Evolutionary conservation across 1,140 invertebrate genomes (phyloP), one percentile per base, ranked within the genome.

Genomic region (Dysdera silvatica): DNA sequence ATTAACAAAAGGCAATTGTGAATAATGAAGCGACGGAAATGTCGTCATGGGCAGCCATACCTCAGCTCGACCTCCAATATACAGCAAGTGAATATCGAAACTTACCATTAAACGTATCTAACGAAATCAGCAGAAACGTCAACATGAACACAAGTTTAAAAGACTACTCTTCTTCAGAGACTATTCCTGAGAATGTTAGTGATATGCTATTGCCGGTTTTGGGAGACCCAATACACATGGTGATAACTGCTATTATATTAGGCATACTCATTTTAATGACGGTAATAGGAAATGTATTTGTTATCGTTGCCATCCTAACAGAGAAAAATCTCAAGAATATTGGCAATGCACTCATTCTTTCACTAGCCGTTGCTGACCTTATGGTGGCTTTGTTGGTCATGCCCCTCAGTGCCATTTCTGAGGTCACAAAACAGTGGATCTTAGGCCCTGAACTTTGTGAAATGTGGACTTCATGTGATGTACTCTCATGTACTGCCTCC

Each of bases 381-480:
- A 79, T 91, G 69, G 89, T 92, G 18, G 88, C 88, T 3, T 85
- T 87, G 71, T 79, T 91, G 20, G 89, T 92, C 32, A 91, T 91
- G 85, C 89, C 89, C 5, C 76, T 92, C 54, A 87, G 87, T 69
- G 89, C 88, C 40, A 85, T 91, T 70, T 88, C 87, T 70, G 87
- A 86, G 72, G 82, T 88, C 53, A 81, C 79, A 66, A 76, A 82
- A 73, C 82, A 86, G 71, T 94, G 90, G 91, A 85, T 83, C 58
- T 78, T 95, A 41, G 91, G 91, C 26, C 85, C 87, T 0, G 84
- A 87, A 72, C 78, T 95, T 31, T 94, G 91, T 74, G 90, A 94
- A 76, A 88, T 95, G 84, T 95, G 91, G 90, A 91, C 91, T 14
- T 89, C 86, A 4, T 86, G 87, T 56, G 91, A 96, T 74, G 90